Evolutionary conservation across 2,888 invertebrate species (phyloP).

Genomic region (Strigamia crassipes): DNA sequence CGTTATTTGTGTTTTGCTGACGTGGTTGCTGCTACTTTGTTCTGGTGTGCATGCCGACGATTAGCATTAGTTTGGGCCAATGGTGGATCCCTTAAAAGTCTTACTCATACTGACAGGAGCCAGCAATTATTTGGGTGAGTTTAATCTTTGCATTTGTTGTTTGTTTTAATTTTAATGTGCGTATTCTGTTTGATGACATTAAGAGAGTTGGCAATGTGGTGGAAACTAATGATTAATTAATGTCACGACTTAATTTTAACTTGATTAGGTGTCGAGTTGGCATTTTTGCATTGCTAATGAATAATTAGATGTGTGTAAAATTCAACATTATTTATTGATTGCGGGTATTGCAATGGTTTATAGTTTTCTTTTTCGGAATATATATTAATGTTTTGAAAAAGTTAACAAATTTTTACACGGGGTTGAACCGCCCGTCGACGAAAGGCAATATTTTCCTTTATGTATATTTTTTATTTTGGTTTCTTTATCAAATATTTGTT

Average conservation of each 20-base stretch:
- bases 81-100: constrained; percentile 51
- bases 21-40: constrained; percentile 21
- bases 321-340: neutral
- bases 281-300: neutral
- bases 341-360: no score
- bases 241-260: neutral
- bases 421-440: neutral
- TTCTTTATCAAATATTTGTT: constrained; percentile 32
- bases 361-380: no score
- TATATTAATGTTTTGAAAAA: neutral
- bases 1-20: constrained; percentile 24
- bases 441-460: neutral
- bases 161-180: neutral
- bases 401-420: neutral
- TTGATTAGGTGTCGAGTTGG: constrained; percentile 25
- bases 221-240: neutral
- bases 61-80: constrained; percentile 47
- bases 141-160: neutral
- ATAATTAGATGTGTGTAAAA: neutral
- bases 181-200: neutral
- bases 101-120: constrained; percentile 51
- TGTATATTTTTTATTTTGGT: neutral
- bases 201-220: neutral
- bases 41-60: constrained; percentile 18
- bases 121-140: constrained; percentile 51